phyloP scores from a whole-genome alignment of 2,888 invertebrate species.

The Drosophila tanythrix region DNA sequence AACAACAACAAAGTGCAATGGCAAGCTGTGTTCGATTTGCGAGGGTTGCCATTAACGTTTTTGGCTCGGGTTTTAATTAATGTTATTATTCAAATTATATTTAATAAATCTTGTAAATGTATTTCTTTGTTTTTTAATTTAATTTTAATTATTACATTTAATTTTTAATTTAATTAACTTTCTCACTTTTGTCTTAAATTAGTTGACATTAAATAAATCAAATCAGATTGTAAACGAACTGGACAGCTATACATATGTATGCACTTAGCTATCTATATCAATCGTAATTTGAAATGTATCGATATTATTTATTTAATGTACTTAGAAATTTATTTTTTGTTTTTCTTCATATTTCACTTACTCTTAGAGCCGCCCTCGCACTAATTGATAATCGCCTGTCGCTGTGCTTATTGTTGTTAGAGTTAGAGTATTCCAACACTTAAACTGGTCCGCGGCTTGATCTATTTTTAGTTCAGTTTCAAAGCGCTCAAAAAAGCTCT shows the following conservation, averaged over 20 bases:
- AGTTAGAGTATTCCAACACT: constrained; percentile 44
- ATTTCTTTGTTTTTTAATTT: too few relatives aligned
- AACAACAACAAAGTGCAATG: constrained; percentile 36
- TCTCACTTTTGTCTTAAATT: too few relatives aligned
- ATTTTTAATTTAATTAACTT: too few relatives aligned
- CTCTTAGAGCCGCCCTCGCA: constrained; percentile 25
- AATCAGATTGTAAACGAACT: not conserved
- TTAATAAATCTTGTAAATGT: not conserved
- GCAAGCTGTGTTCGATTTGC: constrained; percentile 41
- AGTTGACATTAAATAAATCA: not conserved
- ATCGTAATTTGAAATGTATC: not conserved
- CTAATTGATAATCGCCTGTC: constrained; percentile 40
- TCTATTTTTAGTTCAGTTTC: constrained; percentile 68
- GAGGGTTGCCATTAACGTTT: constrained; percentile 20
- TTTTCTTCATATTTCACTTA: not conserved
- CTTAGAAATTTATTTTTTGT: not conserved
- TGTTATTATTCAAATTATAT: not conserved
- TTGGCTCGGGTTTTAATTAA: not conserved
- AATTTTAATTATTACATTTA: too few relatives aligned
- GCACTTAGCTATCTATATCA: too few relatives aligned
- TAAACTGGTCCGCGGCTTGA: constrained; percentile 70
- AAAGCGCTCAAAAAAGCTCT: constrained; percentile 46
- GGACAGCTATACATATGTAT: too few relatives aligned
- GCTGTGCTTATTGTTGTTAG: constrained; percentile 42
- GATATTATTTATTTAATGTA: too few relatives aligned